Evolutionary conservation across 2,888 invertebrate genomes (phyloP).

Genomic region (Lysandra coridon): DNA sequence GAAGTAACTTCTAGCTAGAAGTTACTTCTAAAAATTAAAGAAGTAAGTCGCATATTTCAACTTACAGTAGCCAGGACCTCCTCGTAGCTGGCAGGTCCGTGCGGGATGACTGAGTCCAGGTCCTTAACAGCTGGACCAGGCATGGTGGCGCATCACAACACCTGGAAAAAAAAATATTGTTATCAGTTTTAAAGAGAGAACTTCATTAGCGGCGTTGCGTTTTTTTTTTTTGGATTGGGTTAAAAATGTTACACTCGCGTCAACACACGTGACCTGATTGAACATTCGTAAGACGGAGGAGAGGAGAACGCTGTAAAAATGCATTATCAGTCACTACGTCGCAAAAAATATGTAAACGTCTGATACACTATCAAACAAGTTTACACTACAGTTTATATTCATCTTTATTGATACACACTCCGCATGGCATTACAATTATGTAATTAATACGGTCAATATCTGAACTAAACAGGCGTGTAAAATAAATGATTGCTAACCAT

Average conservation of each 20-base stretch:
- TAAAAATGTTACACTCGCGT: too few relatives aligned
- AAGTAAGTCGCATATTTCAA: conserved; percentile 36
- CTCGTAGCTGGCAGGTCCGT: conserved; percentile 61
- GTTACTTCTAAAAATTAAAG: too few relatives aligned
- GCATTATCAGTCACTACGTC: too few relatives aligned
- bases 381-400: neutral
- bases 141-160: conserved; percentile 68
- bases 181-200: too few relatives aligned
- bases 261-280: too few relatives aligned
- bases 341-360: neutral
- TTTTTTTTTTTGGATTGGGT: too few relatives aligned
- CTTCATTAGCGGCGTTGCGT: too few relatives aligned
- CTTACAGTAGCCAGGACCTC: conserved; percentile 69
- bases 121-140: conserved; percentile 66
- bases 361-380: neutral
- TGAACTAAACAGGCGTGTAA: neutral
- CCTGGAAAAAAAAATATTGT: conserved; percentile 46
- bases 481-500: conserved; percentile 28
- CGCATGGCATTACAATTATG: conserved; percentile 14
- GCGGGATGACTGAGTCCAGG: conserved; percentile 65
- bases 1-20: too few relatives aligned
- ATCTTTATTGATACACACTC: conserved; percentile 20
- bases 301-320: too few relatives aligned
- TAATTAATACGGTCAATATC: neutral
- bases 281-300: too few relatives aligned